Conservation (phyloP, 2,113 vertebrate genomes). For the Carettochelys insculpta region DNA sequence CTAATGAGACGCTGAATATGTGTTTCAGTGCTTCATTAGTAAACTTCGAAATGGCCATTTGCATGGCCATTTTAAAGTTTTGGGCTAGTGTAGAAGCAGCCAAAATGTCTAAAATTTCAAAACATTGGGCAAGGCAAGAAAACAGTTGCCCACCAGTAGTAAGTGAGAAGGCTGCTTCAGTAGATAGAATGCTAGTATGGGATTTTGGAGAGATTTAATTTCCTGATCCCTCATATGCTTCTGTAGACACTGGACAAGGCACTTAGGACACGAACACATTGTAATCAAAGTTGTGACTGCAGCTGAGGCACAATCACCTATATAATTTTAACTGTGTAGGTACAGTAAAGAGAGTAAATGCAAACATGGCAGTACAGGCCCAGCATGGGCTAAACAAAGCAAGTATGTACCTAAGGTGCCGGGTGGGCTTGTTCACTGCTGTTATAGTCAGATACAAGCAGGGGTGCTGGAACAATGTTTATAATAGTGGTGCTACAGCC, state of each 20-base stretch:
- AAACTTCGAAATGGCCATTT: too few species aligned
- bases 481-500: too few species aligned
- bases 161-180: background rate
- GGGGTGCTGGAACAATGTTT: too few species aligned
- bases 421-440: background rate
- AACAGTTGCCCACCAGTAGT: background rate
- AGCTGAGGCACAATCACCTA: background rate
- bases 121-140: background rate
- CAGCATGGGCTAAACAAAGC: background rate
- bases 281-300: background rate
- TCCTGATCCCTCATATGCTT: background rate
- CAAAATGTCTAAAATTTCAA: background rate
- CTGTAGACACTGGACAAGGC: background rate
- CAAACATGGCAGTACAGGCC: background rate
- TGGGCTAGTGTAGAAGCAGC: too few species aligned
- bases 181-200: background rate
- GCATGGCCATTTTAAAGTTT: too few species aligned
- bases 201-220: background rate
- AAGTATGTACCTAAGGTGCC: background rate
- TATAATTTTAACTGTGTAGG: too few species aligned
- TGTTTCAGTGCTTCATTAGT: too few species aligned
- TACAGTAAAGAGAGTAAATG: too few species aligned
- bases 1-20: too few species aligned
- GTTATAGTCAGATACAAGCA: background rate
- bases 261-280: background rate